Percentiles rank a stretch among this genome's conserved stretches.
phyloP scores from a whole-genome alignment of 37 sponge, comb jelly and placozoan species.

The Beroe ovata region DNA sequence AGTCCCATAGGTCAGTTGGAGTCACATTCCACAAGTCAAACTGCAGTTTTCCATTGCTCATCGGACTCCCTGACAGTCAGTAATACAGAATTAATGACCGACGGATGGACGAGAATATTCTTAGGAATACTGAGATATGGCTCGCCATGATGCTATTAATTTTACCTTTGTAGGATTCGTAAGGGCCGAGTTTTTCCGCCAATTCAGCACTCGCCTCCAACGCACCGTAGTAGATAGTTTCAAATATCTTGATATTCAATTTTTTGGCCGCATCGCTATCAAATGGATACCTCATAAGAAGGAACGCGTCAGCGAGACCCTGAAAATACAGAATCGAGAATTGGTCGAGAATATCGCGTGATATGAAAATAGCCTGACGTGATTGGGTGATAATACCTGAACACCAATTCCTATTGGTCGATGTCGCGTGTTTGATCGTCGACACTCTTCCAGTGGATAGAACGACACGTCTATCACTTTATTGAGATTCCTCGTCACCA shows the following conservation, averaged over 20 bases:
- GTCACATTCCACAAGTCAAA: conserved; percentile 96
- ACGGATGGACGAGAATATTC: not conserved
- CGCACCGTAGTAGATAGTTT: conserved; percentile 94
- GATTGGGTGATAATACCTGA: too few species aligned
- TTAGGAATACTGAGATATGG: conserved; percentile 72
- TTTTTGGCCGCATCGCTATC: conserved; percentile 84
- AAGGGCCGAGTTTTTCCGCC: conserved; percentile 83
- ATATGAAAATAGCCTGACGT: too few species aligned
- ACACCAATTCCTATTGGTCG: conserved; percentile 99
- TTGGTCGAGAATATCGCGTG: too few species aligned
- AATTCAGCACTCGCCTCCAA: conserved; percentile 90
- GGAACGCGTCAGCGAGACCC: conserved; percentile 98
- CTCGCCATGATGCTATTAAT: conserved; percentile 87
- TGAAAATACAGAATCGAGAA: too few species aligned
- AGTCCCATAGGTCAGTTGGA: conserved; percentile 93
- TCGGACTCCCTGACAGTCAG: conserved; percentile 3
- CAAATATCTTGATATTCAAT: conserved; percentile 91
- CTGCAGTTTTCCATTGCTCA: conserved; percentile 76
- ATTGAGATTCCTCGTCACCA: conserved; percentile 93
- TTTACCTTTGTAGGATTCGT: conserved; percentile 83
- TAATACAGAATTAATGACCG: not conserved
- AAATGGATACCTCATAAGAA: conserved; percentile 93
- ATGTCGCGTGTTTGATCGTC: conserved; percentile 87
- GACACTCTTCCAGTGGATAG: conserved; percentile 88
- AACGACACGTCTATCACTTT: conserved; percentile 94